Base-by-base conservation (phyloP, 1,140 invertebrate species). In the Batillaria attramentaria region DNA sequence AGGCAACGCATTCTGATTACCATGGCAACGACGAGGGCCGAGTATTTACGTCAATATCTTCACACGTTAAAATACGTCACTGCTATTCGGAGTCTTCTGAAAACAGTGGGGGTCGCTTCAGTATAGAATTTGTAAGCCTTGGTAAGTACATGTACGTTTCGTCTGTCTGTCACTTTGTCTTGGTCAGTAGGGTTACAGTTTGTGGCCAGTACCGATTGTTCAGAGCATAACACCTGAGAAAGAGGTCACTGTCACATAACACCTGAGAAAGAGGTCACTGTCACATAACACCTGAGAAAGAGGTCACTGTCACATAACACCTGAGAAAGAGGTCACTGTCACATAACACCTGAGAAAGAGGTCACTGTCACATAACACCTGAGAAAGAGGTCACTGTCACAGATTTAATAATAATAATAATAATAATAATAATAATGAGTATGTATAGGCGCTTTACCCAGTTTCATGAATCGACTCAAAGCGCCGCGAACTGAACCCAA, bases 21-120 rank as follows among this genome's bases (percentile, higher is more conserved):
- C 84, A 84, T 72, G 31, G 31, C 39, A 74, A 74, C 41, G 81
- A 85, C 28, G 79, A 84, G 46, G 81, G 80, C 0, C 60, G 81
- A 31, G 43, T 70, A 6, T 88, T 86, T 69, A 80, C 79, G 46
- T 87, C 88, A 8, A 85, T 89, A n/a, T 89, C 88, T 2, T 85
- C 86, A 16, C 80, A 84, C 60, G 79, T 89, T 73, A 84, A 83
- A 62, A 80, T 89, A 54, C 80, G 82, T 28, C 88, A 89, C 77
- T 89, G 88, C 77, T 84, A 85, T 78, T 85, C 86, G 13, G 86
- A 84, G 42, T 77, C 83, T 28, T 62, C 50, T 5, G 79, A 77
- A 8, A n/a, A n/a, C n/a, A n/a, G n/a, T n/a, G 87, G 84, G n/a
- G 86, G 84, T 74, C 78, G 73, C 41, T 89, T 89, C 68, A 82